These are phyloP conservation scores for Calyptommatus sinebrachiatus DNA, from an alignment of 2,113 vertebrate genomes.

Conservation along the genomic window DNA sequence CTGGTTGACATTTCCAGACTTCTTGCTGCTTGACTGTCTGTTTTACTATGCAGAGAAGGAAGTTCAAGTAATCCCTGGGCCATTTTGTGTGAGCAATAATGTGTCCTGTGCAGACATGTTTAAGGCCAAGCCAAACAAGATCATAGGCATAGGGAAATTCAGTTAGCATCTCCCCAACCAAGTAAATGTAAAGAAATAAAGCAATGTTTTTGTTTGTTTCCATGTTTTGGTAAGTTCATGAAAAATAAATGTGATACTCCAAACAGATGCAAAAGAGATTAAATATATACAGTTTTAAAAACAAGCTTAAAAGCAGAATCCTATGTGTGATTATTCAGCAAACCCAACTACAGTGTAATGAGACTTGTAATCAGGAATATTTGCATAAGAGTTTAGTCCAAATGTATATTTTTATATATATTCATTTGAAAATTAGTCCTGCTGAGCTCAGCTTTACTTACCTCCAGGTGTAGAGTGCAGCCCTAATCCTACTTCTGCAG, in stretches of 20 bases:
- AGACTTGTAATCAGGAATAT: background rate
- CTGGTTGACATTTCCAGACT: conserved; percentile 4
- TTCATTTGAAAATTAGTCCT: background rate
- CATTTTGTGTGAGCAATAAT: background rate
- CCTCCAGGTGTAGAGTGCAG: background rate
- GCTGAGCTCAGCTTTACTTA: background rate
- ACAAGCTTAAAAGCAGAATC: background rate
- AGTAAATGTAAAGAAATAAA: background rate
- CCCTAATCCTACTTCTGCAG: background rate
- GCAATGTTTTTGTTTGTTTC: background rate
- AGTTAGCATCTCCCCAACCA: background rate
- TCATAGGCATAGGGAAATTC: background rate
- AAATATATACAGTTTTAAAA: background rate
- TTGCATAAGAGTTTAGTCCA: background rate
- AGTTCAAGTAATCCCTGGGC: conserved; percentile 12
- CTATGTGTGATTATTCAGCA: background rate
- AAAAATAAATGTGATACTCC: background rate
- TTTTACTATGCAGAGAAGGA: conserved; percentile 3
- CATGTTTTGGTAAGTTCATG: background rate
- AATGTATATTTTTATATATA: background rate
- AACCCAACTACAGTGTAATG: background rate
- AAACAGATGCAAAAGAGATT: background rate
- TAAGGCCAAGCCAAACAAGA: conserved; percentile 24
- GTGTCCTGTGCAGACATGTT: conserved; percentile 24
- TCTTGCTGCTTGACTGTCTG: background rate